Evolutionary conservation across 1,140 invertebrate genomes (phyloP).

Genomic region (Philopotamus ludificatus): DNA sequence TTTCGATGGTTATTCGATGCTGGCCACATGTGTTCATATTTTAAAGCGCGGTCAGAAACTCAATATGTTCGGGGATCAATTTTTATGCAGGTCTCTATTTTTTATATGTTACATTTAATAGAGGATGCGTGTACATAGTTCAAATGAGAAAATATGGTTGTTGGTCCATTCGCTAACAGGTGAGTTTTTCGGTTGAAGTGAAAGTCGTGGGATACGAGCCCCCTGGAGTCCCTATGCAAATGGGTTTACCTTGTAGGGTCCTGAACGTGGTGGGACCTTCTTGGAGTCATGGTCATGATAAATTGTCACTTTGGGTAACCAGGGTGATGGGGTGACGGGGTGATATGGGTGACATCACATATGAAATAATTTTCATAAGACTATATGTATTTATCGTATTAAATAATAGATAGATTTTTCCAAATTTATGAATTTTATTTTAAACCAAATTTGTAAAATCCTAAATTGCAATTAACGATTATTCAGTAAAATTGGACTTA

Average conservation of each 20-base stretch:
- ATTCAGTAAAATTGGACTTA: no score
- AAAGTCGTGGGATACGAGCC: slow-evolving; percentile 18
- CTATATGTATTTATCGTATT: no score
- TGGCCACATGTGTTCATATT: slow-evolving; percentile 25
- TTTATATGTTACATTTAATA: no score
- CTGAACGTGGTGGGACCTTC: slow-evolving; percentile 21
- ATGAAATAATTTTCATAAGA: no score
- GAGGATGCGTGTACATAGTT: no score
- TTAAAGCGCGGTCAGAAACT: neutral
- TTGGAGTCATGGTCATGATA: slow-evolving; percentile 36
- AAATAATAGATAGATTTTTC: no score
- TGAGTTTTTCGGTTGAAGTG: slow-evolving; percentile 13
- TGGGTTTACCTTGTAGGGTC: slow-evolving; percentile 37
- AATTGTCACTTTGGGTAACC: slow-evolving; percentile 35
- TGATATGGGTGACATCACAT: no score
- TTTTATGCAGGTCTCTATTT: no score
- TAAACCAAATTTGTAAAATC: no score
- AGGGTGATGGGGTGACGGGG: slow-evolving; percentile 12
- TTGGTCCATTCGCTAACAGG: slow-evolving; percentile 9
- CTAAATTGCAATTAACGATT: no score
- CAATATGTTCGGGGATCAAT: slow-evolving; percentile 2
- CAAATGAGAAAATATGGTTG: slow-evolving; percentile 20
- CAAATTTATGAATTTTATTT: no score
- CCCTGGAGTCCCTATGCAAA: slow-evolving; percentile 36
- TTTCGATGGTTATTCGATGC: slow-evolving; percentile 24